Evolutionary conservation across 1,140 invertebrate species (phyloP).

Genomic region (Wasmannia auropunctata): DNA sequence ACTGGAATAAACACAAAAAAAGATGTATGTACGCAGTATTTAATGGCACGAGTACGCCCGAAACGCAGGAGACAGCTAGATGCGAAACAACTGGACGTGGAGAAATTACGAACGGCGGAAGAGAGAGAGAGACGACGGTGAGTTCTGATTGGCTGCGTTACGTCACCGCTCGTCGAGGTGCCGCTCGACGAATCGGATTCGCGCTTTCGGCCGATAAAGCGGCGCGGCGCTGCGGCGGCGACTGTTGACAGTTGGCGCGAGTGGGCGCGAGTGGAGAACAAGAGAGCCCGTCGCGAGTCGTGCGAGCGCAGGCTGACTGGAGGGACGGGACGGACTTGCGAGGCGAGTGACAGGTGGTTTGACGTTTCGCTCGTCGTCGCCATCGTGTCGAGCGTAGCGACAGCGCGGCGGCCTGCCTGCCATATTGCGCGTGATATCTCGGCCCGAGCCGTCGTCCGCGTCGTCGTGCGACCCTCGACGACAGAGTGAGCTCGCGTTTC

Average conservation of each 20-base stretch:
- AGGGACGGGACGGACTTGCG: not conserved
- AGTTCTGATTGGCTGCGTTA: not conserved
- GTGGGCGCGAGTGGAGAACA: too few species aligned
- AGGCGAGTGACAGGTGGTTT: constrained; percentile 81
- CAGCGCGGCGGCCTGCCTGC: constrained; percentile 76
- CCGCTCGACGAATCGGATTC: not conserved
- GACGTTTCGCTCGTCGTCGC: constrained; percentile 78
- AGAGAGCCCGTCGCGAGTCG: too few species aligned
- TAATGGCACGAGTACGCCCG: too few species aligned
- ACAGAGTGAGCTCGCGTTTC: constrained; percentile 54
- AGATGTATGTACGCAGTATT: too few species aligned
- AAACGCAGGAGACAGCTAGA: not conserved
- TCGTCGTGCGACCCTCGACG: constrained; percentile 52
- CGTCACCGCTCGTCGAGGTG: too few species aligned
- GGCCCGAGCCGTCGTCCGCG: constrained; percentile 54
- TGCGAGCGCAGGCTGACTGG: not conserved
- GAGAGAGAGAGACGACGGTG: not conserved
- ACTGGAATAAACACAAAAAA: not conserved
- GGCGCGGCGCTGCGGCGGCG: not conserved
- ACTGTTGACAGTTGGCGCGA: too few species aligned
- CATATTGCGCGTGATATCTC: constrained; percentile 80
- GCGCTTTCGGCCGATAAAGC: not conserved
- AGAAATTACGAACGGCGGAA: not conserved
- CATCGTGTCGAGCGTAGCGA: constrained; percentile 75
- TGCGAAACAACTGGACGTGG: not conserved